These are phyloP conservation scores for Pollicipes pollicipes DNA, from an alignment of 1,140 invertebrate genomes.

Conservation along the genomic window DNA sequence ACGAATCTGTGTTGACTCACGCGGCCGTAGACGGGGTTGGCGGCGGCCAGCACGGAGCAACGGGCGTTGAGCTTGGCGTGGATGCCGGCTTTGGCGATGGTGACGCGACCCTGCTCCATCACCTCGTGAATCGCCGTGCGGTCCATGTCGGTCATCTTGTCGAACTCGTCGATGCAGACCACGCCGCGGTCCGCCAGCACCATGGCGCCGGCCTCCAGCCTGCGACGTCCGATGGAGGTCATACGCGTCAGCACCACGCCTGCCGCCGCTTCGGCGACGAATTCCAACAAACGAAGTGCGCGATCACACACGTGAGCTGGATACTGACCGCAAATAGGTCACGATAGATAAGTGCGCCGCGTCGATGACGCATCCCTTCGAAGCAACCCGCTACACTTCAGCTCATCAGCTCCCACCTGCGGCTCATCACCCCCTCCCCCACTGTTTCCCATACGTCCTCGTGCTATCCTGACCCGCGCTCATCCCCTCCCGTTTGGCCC, in stretches of 20 bases:
- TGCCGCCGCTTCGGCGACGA: constrained; percentile 5
- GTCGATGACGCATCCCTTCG: no score
- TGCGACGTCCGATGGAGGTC: constrained; percentile 25
- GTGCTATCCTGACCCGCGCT: no score
- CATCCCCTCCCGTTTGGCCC: no score
- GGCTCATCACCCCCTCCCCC: no score
- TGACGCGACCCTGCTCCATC: constrained; percentile 50
- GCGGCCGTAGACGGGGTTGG: constrained; percentile 97
- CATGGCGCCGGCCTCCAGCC: constrained; percentile 96
- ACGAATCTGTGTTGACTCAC: not conserved
- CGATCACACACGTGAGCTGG: constrained; percentile 6
- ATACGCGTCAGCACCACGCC: constrained; percentile 6
- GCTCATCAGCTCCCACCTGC: no score
- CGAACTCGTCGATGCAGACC: constrained; percentile 99
- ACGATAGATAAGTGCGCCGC: no score
- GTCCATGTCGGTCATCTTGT: constrained; percentile 99
- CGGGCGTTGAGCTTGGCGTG: constrained; percentile 94
- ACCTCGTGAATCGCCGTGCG: constrained; percentile 93
- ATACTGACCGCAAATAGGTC: no score
- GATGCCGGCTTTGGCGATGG: constrained; percentile 96
- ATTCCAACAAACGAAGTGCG: not conserved
- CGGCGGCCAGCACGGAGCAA: constrained; percentile 93
- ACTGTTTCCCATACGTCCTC: no score
- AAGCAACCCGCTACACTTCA: no score
- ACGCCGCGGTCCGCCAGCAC: constrained; percentile 95